Conservation (phyloP, 1,140 invertebrate species). For the Proctacanthus coquilletti region DNA sequence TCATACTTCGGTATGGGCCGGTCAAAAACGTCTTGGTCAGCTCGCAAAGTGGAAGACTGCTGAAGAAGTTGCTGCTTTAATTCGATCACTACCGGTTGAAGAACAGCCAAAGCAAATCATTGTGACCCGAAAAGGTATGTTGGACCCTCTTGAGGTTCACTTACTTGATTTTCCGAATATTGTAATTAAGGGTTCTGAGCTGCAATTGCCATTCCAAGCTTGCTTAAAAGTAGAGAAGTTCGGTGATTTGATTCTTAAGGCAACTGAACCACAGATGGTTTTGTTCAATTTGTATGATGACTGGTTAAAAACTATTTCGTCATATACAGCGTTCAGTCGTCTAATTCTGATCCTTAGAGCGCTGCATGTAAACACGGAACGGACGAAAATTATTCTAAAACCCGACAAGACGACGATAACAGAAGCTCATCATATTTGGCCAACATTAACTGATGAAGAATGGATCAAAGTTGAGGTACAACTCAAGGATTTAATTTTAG, state of each 20-base stretch:
- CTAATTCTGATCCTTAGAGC: slow-evolving; percentile 93
- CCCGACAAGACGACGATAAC: slow-evolving; percentile 98
- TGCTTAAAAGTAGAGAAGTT: slow-evolving; percentile 95
- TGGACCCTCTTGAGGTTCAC: slow-evolving; percentile 98
- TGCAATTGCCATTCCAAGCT: slow-evolving; percentile 98
- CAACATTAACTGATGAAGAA: slow-evolving; percentile 90
- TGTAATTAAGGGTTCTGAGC: slow-evolving; percentile 97
- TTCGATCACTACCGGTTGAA: slow-evolving; percentile 96
- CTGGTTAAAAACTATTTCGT: slow-evolving; percentile 95
- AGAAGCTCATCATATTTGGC: slow-evolving; percentile 99
- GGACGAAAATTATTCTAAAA: slow-evolving; percentile 95
- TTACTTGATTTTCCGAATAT: slow-evolving; percentile 99
- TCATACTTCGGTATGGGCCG: slow-evolving; percentile 99
- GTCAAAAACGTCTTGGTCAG: slow-evolving; percentile 82
- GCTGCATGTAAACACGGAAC: slow-evolving; percentile 96
- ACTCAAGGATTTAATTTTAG: slow-evolving; percentile 94
- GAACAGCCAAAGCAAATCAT: slow-evolving; percentile 99
- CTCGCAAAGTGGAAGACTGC: slow-evolving; percentile 99
- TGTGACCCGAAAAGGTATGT: slow-evolving; percentile 97
- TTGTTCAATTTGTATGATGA: slow-evolving; percentile 99
- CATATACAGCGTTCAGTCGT: slow-evolving; percentile 93
- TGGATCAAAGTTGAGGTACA: slow-evolving; percentile 99
- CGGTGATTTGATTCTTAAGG: slow-evolving; percentile 96
- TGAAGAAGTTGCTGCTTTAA: slow-evolving; percentile 98
- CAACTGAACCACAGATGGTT: slow-evolving; percentile 99